Evolutionary conservation across 2,113 vertebrate species (phyloP), one percentile per base, ranked within the genome.

Genomic region (Callithrix jacchus): DNA sequence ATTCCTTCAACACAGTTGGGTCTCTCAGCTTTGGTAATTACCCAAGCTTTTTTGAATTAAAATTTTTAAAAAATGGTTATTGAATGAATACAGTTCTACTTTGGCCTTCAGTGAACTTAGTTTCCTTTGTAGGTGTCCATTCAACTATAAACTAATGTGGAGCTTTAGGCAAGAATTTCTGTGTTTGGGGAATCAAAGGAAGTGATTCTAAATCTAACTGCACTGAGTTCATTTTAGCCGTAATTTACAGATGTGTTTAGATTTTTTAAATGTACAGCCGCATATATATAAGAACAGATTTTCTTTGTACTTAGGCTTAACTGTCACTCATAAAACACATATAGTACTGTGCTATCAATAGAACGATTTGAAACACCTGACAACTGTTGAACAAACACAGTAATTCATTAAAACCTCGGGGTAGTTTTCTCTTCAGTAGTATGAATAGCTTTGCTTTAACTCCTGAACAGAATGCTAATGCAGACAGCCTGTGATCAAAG

Each of bases 401-500:
- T 96, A 98, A 98, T 98, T 98, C 98, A 97, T 98, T 98, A 98
- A 98, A 98, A 96, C 93, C 95, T 97, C 85, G 1, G 97, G 97
- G 98, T 98, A 98, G 97, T 97, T 96, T 98, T 97, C 97, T 96
- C 95, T 81, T 96, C 82, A 89, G 97, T 30, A 83, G 97, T 92
- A 76, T 96, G 97, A 98, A 97, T 96, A 96, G 95, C 83, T 98
- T 94, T 87, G 85, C 70, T 96, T 98, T 98, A 96, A 93, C 98
- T 98, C 97, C 95, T 89, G 95, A 98, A 98, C 0, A 8, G 93
- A 98, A 98, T 96, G 87, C 96, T 42, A 80, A 98, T 96, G 97
- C 97, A 95, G 97, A 96, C 90, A 98, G 97, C 89, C 74, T 95
- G 93, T 97, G 98, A 99, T 98, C 98, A 99, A 98, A 98, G 98